Conservation (phyloP, 2,888 invertebrate genomes). For the Peribatodes rhomboidaria region DNA sequence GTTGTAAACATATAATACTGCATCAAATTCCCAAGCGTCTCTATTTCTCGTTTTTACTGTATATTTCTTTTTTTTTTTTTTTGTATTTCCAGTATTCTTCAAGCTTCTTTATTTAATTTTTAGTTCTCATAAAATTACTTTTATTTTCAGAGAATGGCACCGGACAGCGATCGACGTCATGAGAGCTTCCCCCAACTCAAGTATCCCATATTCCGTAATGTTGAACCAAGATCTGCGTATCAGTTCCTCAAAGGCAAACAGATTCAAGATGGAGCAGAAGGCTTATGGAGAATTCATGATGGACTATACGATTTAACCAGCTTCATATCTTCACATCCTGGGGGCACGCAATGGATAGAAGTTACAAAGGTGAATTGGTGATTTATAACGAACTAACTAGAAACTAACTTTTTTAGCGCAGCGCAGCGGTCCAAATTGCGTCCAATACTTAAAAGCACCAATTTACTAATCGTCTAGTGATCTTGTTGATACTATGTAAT, state of each 20-base stretch:
- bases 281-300: slow-evolving; percentile 92
- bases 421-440: no score
- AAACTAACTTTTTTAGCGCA: no score
- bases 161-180: slow-evolving; percentile 65
- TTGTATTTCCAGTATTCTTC: no score
- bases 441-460: no score
- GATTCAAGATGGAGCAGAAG: slow-evolving; percentile 90
- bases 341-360: slow-evolving; percentile 92
- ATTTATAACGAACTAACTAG: not conserved
- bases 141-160: slow-evolving; percentile 55
- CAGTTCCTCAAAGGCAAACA: slow-evolving; percentile 89
- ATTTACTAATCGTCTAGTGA: no score
- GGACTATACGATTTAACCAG: slow-evolving; percentile 94
- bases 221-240: slow-evolving; percentile 70
- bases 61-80: no score
- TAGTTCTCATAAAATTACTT: not conserved
- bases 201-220: slow-evolving; percentile 80
- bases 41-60: no score
- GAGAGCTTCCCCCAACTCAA: slow-evolving; percentile 81
- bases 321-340: slow-evolving; percentile 94
- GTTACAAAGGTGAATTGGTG: slow-evolving; percentile 87
- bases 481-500: no score
- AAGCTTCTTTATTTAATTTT: not conserved
- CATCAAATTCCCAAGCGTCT: no score
- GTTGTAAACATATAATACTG: no score